Conservation (phyloP, 1,140 invertebrate species). For the Helicoverpa zea region DNA sequence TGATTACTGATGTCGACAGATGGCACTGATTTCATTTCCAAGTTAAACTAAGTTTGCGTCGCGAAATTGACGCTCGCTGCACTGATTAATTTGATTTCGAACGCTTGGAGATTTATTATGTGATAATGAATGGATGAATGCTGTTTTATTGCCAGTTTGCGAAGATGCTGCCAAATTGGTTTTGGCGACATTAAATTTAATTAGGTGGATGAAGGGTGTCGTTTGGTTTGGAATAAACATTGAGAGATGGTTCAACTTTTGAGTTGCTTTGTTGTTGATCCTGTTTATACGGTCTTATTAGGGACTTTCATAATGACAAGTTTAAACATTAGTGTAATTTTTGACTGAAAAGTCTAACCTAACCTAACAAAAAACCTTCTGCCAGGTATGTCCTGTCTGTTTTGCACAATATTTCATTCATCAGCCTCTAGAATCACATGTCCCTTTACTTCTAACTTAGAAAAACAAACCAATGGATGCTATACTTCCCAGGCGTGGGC, state of each 20-base stretch:
- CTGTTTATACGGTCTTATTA: no score
- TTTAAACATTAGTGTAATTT: no score
- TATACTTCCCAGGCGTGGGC: slow-evolving; percentile 92
- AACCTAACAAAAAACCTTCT: no score
- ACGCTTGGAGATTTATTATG: slow-evolving; percentile 78
- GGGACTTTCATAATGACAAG: no score
- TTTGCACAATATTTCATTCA: no score
- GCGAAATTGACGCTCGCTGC: slow-evolving; percentile 61
- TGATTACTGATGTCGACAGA: slow-evolving; percentile 77
- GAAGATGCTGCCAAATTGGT: slow-evolving; percentile 41
- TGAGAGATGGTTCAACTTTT: slow-evolving; percentile 7
- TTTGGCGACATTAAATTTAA: slow-evolving; percentile 20
- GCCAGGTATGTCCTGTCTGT: no score
- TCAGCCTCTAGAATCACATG: no score
- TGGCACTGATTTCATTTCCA: slow-evolving; percentile 78
- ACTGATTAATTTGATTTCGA: slow-evolving; percentile 78
- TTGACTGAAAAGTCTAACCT: no score
- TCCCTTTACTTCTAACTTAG: no score
- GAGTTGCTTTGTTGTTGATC: no score
- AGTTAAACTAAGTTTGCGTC: slow-evolving; percentile 69
- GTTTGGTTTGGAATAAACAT: neutral
- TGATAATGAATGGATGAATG: slow-evolving; percentile 63
- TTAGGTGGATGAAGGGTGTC: slow-evolving; percentile 7
- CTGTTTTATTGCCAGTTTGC: slow-evolving; percentile 56
- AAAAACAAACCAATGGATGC: no score